phyloP scores from a whole-genome alignment of 1,140 invertebrate species.

The Calephelis virginiensis region DNA sequence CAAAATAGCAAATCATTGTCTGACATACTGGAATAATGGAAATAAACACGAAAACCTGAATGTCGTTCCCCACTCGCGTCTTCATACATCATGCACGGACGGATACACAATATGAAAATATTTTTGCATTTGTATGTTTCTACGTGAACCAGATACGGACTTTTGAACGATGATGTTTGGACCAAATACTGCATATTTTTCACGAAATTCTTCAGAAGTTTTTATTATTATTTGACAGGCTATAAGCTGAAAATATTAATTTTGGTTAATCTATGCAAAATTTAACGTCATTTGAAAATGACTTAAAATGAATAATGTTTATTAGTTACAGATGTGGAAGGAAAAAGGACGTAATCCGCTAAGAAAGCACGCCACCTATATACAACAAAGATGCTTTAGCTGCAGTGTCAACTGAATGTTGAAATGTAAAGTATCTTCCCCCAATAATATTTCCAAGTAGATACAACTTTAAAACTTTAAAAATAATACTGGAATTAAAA shows the following conservation, averaged over 20 bases:
- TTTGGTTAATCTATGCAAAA: neutral
- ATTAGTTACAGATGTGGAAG: too few species aligned
- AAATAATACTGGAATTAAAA: too few species aligned
- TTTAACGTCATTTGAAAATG: too few species aligned
- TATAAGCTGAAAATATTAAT: neutral
- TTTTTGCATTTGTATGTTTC: constrained; percentile 16
- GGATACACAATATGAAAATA: constrained; percentile 15
- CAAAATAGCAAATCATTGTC: constrained; percentile 11
- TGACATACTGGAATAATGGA: constrained; percentile 11
- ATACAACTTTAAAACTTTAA: too few species aligned
- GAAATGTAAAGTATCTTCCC: too few species aligned
- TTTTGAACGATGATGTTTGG: constrained; percentile 13
- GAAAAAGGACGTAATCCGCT: too few species aligned
- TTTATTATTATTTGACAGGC: neutral
- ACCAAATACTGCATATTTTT: constrained; percentile 7
- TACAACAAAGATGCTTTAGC: too few species aligned
- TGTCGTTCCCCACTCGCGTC: constrained; percentile 10
- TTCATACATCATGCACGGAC: constrained; percentile 14
- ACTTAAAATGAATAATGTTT: too few species aligned
- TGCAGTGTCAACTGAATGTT: too few species aligned
- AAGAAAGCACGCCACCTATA: too few species aligned
- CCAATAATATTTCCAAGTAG: too few species aligned
- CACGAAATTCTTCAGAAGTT: constrained; percentile 10
- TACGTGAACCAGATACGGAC: constrained; percentile 15
- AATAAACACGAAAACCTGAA: constrained; percentile 10